These are phyloP conservation scores for Zaprionus tsacasi DNA, from an alignment of 1,140 invertebrate species.

Conservation along the genomic window DNA sequence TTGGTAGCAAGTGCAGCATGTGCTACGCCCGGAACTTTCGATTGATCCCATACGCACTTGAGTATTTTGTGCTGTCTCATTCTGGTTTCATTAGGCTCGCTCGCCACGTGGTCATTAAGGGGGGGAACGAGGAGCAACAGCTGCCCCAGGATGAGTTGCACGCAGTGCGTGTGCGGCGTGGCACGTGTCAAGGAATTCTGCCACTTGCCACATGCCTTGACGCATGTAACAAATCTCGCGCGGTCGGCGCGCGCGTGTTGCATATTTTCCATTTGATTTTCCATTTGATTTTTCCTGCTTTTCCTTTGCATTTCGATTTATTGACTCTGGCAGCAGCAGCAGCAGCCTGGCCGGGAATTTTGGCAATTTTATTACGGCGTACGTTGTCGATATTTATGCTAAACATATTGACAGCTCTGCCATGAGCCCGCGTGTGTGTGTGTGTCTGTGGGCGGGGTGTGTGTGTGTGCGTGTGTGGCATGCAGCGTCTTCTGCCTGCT, in stretches of 20 bases:
- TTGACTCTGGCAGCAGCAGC: constrained; percentile 2
- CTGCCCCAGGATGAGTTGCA: constrained; percentile 7
- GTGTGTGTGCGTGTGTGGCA: constrained; percentile 15
- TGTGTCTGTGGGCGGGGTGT: background rate
- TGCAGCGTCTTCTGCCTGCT: constrained; percentile 11
- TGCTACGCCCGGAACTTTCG: constrained; percentile 1
- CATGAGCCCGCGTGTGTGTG: background rate
- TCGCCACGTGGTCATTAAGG: constrained; percentile 14
- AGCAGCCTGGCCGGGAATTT: background rate
- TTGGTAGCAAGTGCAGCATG: background rate
- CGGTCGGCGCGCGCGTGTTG: background rate
- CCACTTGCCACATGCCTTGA: constrained; percentile 1
- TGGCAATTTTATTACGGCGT: constrained; percentile 5
- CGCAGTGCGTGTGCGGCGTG: constrained; percentile 8
- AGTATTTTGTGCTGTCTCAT: constrained; percentile 34
- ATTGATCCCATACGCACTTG: constrained; percentile 45
- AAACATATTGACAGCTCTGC: constrained; percentile 21
- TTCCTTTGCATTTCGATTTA: constrained; percentile 6
- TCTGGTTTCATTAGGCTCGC: constrained; percentile 39
- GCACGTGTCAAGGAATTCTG: background rate
- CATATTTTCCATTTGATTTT: constrained; percentile 16
- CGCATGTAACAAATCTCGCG: constrained; percentile 15
- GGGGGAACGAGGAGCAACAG: constrained; percentile 1
- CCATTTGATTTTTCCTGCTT: background rate
- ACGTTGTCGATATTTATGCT: constrained; percentile 10